Evolutionary conservation across 2,797 vertebrate species (phyloP).

Genomic region (Intellagama lesueurii): DNA sequence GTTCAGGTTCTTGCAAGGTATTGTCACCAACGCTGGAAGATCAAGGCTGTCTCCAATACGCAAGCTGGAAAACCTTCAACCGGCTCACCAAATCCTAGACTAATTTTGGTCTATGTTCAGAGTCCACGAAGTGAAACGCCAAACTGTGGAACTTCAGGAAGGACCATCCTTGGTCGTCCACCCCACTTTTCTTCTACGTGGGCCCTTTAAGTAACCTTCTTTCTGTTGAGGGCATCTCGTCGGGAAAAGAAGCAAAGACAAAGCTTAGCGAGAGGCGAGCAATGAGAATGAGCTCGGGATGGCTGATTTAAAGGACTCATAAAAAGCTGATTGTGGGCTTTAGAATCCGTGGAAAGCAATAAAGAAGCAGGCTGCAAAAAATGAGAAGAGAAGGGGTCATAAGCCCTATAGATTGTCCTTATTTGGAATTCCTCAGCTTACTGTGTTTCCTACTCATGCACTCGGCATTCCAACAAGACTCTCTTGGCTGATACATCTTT

Average conservation of each 20-base stretch:
- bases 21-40: too few species aligned
- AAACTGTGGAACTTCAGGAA: background rate
- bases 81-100: background rate
- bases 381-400: slow-evolving; percentile 65
- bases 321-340: slow-evolving; percentile 80
- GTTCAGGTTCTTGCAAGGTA: too few species aligned
- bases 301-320: slow-evolving; percentile 79
- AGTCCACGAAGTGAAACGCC: background rate
- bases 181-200: background rate
- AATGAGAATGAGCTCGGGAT: slow-evolving; percentile 75
- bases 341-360: slow-evolving; percentile 84
- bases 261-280: slow-evolving; percentile 46
- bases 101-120: background rate
- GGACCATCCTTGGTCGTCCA: too few species aligned
- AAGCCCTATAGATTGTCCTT: slow-evolving; percentile 80
- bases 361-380: slow-evolving; percentile 63
- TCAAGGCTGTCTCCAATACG: background rate
- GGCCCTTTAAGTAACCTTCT: background rate
- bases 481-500: slow-evolving; percentile 77
- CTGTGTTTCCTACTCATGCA: slow-evolving; percentile 78
- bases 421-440: slow-evolving; percentile 84
- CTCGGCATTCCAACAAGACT: slow-evolving; percentile 60
- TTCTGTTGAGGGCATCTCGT: slow-evolving; percentile 67
- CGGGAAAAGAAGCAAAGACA: slow-evolving; percentile 48
- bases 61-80: background rate